These are phyloP conservation scores for Tetramorium parvispinum DNA, from an alignment of 1,140 invertebrate species.

Conservation along the genomic window DNA sequence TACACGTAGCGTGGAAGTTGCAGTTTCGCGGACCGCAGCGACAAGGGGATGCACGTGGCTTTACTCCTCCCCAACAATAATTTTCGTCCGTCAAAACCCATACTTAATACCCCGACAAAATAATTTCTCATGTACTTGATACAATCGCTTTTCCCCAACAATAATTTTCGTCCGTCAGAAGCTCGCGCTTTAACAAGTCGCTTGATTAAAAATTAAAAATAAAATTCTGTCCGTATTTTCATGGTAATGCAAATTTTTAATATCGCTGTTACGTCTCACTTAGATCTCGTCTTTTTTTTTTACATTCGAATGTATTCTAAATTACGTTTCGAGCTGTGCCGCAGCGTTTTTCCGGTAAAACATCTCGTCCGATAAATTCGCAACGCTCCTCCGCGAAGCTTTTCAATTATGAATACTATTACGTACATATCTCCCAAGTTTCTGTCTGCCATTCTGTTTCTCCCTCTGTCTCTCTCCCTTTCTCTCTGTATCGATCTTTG, in stretches of 20 bases:
- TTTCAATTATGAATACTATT: slow-evolving; percentile 46
- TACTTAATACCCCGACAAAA: neutral
- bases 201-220: slow-evolving; percentile 7
- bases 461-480: neutral
- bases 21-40: slow-evolving; percentile 4
- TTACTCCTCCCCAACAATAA: slow-evolving; percentile 3
- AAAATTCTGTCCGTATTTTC: neutral
- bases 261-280: slow-evolving; percentile 2
- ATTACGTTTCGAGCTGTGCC: slow-evolving; percentile 2
- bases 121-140: neutral
- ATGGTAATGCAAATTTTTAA: slow-evolving; percentile 16
- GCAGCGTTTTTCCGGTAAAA: neutral
- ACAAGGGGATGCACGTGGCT: neutral
- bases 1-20: slow-evolving; percentile 11
- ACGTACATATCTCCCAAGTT: slow-evolving; percentile 3
- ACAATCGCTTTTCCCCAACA: neutral
- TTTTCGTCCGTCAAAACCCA: slow-evolving; percentile 9
- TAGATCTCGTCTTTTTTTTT: neutral
- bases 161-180: neutral
- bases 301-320: neutral
- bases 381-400: slow-evolving; percentile 1
- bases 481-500: slow-evolving; percentile 18
- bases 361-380: slow-evolving; percentile 33
- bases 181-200: neutral
- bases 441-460: neutral